These are phyloP conservation scores for Oriolus oriolus DNA, from an alignment of 2,113 vertebrate genomes.

Conservation along the genomic window DNA sequence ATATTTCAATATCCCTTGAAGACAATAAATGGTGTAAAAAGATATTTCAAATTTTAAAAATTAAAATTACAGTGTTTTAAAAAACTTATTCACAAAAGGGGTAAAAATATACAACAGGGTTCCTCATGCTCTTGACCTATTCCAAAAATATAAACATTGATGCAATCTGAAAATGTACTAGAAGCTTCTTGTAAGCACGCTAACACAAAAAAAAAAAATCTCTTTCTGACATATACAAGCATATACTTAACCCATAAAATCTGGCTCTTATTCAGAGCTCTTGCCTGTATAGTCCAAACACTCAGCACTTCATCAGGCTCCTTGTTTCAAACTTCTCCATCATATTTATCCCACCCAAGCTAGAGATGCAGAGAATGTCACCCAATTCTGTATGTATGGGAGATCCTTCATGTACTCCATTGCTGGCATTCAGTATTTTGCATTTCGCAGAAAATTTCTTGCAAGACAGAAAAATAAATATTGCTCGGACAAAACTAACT, in stretches of 20 bases:
- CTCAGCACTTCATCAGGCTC: not conserved
- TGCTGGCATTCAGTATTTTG: not conserved
- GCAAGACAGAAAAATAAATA: not conserved
- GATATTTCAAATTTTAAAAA: not conserved
- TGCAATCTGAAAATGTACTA: not conserved
- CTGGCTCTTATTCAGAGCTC: not conserved
- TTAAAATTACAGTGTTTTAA: not conserved
- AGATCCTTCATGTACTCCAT: not conserved
- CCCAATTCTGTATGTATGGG: rapidly evolving
- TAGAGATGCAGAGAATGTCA: not conserved
- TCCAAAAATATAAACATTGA: not conserved
- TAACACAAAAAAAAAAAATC: not conserved
- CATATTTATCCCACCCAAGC: not conserved
- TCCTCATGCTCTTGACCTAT: not conserved
- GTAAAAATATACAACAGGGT: not conserved
- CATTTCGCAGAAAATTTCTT: not conserved
- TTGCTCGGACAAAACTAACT: not conserved
- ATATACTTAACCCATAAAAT: not conserved
- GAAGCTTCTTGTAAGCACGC: not conserved
- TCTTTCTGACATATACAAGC: not conserved
- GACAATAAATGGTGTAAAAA: not conserved
- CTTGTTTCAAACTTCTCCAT: not conserved
- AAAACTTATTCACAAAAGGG: not conserved
- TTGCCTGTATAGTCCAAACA: not conserved
- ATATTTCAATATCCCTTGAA: not conserved